phyloP scores from a whole-genome alignment of 2,888 invertebrate species.

The Choreutis nemorana region DNA sequence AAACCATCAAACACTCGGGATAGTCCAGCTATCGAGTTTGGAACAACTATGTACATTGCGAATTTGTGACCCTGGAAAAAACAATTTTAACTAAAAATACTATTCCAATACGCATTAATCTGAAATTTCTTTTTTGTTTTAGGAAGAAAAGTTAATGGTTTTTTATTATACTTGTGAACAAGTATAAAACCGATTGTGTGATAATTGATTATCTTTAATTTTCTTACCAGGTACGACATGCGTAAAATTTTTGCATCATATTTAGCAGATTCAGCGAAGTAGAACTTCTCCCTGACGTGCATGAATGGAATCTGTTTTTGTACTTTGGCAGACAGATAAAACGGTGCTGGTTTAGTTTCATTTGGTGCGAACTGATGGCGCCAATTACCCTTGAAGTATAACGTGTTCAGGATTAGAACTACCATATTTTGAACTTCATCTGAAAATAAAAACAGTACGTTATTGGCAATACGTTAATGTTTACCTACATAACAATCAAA shows the following conservation, averaged over 20 bases:
- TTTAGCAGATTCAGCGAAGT: conserved; percentile 67
- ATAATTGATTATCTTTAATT: conserved; percentile 3
- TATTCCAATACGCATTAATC: neutral
- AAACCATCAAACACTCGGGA: conserved; percentile 65
- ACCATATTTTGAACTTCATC: conserved; percentile 69
- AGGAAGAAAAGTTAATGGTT: neutral
- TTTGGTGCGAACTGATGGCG: conserved; percentile 71
- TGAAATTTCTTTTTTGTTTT: too few species aligned
- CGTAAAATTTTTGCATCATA: conserved; percentile 76
- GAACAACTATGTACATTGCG: conserved; percentile 77
- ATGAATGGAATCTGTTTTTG: conserved; percentile 70
- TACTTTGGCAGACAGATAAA: conserved; percentile 61
- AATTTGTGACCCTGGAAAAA: conserved; percentile 71
- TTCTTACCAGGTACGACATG: conserved; percentile 73
- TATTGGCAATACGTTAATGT: too few species aligned
- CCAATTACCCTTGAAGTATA: conserved; percentile 87
- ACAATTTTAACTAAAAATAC: conserved; percentile 5
- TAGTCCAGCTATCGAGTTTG: conserved; percentile 70
- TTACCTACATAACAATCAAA: too few species aligned
- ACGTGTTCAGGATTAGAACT: conserved; percentile 75
- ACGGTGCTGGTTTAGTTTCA: conserved; percentile 65
- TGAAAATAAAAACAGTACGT: too few species aligned
- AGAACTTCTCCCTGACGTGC: conserved; percentile 73
- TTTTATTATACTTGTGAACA: neutral
- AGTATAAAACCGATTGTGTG: neutral